Conservation (phyloP, 2,797 vertebrate genomes). For the Acanthopagrus latus region DNA sequence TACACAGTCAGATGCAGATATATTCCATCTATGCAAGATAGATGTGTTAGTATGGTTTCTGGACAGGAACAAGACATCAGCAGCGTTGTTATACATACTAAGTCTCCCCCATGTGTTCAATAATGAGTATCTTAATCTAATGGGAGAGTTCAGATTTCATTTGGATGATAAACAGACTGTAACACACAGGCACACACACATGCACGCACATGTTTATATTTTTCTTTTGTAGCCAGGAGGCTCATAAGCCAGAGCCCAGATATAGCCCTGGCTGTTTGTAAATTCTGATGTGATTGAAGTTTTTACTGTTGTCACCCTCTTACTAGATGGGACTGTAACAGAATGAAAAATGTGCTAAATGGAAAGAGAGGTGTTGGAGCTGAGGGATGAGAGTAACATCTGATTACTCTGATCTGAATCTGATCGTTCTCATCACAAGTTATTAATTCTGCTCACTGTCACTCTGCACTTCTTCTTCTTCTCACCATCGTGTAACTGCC, state of each 20-base stretch:
- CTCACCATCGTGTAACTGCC: conserved; percentile 15
- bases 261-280: conserved; percentile 14
- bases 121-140: conserved; percentile 19
- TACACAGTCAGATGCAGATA: conserved; percentile 8
- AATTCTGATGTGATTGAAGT: conserved; percentile 41
- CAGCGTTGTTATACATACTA: not conserved
- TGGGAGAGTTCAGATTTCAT: conserved; percentile 45
- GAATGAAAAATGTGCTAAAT: conserved; percentile 44
- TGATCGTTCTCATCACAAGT: conserved; percentile 17
- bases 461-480: not conserved
- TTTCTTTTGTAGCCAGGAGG: not conserved
- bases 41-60: conserved; percentile 30
- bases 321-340: conserved; percentile 21
- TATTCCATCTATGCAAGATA: conserved; percentile 1
- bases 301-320: conserved; percentile 29
- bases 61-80: not conserved
- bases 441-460: not conserved
- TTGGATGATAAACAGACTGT: conserved; percentile 48
- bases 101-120: conserved; percentile 10
- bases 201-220: not conserved
- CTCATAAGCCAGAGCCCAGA: conserved; percentile 3
- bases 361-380: conserved; percentile 6
- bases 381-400: conserved; percentile 20
- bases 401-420: conserved; percentile 19
- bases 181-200: not conserved